Conservation (phyloP, 2,113 vertebrate species). For the Brachyhypopomus gauderio region DNA sequence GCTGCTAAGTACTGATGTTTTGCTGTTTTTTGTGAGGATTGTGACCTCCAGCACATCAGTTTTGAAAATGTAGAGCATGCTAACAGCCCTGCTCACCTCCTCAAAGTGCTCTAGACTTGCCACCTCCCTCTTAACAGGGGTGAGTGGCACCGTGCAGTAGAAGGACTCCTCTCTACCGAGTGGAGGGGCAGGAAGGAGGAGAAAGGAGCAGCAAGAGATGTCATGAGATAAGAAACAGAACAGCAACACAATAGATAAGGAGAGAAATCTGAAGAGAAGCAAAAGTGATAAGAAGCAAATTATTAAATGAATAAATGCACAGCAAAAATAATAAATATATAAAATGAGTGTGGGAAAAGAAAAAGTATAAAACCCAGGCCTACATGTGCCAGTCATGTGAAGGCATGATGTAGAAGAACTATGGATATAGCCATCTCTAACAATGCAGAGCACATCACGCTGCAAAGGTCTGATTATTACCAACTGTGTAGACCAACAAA, state of each 20-base stretch:
- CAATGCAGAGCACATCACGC: too few species aligned
- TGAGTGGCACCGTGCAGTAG: conserved; percentile 90
- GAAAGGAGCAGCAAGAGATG: conserved; percentile 56
- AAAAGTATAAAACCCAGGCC: not conserved
- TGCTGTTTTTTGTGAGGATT: not conserved
- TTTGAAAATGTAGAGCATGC: conserved; percentile 40
- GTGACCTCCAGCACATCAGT: not conserved
- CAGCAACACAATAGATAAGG: conserved; percentile 35
- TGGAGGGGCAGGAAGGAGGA: conserved; percentile 55
- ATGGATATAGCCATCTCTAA: not conserved
- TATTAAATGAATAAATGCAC: not conserved
- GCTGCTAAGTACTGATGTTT: not conserved
- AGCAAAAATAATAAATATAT: not conserved
- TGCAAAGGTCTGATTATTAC: not conserved
- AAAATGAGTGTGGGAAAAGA: not conserved
- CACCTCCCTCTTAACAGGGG: conserved; percentile 88
- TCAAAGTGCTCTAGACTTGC: conserved; percentile 84
- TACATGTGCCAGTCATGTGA: not conserved
- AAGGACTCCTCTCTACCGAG: conserved; percentile 86
- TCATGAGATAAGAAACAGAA: conserved; percentile 59
- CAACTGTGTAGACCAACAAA: not conserved
- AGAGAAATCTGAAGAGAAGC: conserved; percentile 9
- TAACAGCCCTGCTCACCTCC: conserved; percentile 83
- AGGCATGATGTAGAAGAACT: not conserved
- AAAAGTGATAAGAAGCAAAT: conserved; percentile 43